phyloP scores from a whole-genome alignment of 2,113 vertebrate species.

The Lophius piscatorius region DNA sequence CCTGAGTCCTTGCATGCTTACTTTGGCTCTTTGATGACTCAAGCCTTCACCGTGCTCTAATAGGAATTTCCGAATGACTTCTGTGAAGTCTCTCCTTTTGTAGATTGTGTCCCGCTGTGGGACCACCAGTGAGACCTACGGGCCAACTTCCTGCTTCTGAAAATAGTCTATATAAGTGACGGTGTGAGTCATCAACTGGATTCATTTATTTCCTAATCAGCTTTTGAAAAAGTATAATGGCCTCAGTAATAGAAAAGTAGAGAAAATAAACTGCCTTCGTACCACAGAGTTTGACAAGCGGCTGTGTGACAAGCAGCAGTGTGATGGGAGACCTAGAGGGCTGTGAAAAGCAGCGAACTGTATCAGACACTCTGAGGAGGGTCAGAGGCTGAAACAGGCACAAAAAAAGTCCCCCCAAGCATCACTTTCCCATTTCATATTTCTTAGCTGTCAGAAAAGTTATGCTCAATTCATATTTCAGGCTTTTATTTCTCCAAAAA shows the following conservation, averaged over 20 bases:
- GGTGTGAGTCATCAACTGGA: too few relatives aligned
- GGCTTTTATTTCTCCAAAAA: background rate
- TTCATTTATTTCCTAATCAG: too few relatives aligned
- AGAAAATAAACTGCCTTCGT: background rate
- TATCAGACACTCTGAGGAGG: conserved; percentile 34
- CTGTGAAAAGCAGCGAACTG: conserved; percentile 45
- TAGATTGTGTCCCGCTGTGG: too few relatives aligned
- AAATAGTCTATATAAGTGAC: too few relatives aligned
- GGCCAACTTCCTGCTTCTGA: too few relatives aligned
- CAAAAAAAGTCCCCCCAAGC: conserved; percentile 15
- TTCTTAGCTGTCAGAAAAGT: conserved; percentile 23
- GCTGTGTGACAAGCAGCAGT: conserved; percentile 33
- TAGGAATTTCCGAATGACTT: too few relatives aligned
- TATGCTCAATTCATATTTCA: background rate
- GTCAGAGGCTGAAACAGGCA: conserved; percentile 18
- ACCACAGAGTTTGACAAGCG: conserved; percentile 29
- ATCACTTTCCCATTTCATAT: conserved; percentile 15
- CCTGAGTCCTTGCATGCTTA: too few relatives aligned
- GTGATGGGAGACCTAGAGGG: conserved; percentile 46
- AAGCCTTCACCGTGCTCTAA: too few relatives aligned
- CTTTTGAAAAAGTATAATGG: too few relatives aligned
- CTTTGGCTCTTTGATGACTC: too few relatives aligned
- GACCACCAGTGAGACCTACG: too few relatives aligned
- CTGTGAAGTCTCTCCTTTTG: too few relatives aligned
- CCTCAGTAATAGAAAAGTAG: background rate